Conservation (phyloP, 2,113 vertebrate genomes). For the Manacus vitellinus region DNA sequence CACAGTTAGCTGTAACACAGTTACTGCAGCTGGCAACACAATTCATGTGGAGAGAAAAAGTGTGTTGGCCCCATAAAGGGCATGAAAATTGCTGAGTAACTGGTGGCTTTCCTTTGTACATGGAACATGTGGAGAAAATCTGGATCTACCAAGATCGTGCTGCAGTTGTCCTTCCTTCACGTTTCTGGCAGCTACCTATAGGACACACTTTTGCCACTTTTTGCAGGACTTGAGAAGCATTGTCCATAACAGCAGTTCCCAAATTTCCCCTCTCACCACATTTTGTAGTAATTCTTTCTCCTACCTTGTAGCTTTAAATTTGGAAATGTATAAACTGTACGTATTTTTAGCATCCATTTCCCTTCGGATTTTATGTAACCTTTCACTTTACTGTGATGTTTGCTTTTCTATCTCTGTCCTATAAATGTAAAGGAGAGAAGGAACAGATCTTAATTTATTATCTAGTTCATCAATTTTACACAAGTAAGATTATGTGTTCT, state of each 20-base stretch:
- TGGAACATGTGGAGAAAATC: accelerated
- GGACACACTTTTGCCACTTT: background rate
- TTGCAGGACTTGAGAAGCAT: background rate
- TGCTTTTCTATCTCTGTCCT: background rate
- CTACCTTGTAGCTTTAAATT: background rate
- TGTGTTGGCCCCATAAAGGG: background rate
- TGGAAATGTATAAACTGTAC: accelerated
- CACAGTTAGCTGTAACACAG: background rate
- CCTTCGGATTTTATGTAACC: background rate
- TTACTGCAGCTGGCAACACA: background rate
- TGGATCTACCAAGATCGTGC: background rate
- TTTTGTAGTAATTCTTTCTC: background rate
- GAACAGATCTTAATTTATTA: background rate
- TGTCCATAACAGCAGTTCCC: accelerated
- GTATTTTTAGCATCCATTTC: background rate
- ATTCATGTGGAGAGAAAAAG: background rate
- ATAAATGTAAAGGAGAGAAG: background rate
- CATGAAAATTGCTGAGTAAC: background rate
- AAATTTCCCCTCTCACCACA: background rate
- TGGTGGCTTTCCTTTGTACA: background rate
- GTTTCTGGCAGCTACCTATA: background rate
- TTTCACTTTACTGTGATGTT: background rate
- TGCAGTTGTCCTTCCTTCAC: background rate
- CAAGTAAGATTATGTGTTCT: background rate
- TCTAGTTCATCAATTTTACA: background rate